A percentile compares a stretch with the other conserved stretches of the same genome.
phyloP scores from a whole-genome alignment of 2,113 vertebrate genomes.

The Epinephelus cyanopodus region DNA sequence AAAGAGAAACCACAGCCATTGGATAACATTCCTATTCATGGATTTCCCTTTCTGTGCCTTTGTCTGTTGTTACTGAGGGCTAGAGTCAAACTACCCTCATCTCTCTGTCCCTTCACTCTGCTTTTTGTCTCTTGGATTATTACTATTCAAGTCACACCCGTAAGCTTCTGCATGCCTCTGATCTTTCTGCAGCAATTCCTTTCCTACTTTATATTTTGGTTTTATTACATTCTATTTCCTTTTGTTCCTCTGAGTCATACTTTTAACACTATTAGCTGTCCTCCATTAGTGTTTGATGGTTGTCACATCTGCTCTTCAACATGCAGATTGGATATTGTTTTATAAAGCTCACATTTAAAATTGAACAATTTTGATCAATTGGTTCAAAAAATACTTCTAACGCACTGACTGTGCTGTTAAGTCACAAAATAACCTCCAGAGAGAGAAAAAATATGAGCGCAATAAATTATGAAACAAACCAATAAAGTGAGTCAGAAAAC shows the following conservation, averaged over 20 bases:
- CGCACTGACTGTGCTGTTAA: background rate
- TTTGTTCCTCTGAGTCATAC: constrained; percentile 25
- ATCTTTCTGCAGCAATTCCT: constrained; percentile 56
- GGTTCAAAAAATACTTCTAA: constrained; percentile 1
- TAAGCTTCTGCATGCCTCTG: constrained; percentile 62
- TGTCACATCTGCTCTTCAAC: background rate
- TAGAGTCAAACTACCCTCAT: constrained; percentile 27
- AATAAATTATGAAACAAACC: background rate
- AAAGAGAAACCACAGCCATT: constrained; percentile 29
- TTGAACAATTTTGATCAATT: background rate
- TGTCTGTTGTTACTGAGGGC: constrained; percentile 42
- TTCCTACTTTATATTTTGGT: constrained; percentile 10
- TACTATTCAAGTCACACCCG: constrained; percentile 66
- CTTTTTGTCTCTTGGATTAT: constrained; percentile 62
- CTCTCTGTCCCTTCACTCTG: constrained; percentile 34
- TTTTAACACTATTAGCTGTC: constrained; percentile 8
- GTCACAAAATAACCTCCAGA: background rate
- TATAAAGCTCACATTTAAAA: background rate
- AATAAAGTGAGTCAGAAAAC: background rate
- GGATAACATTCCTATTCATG: constrained; percentile 50
- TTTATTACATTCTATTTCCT: constrained; percentile 17
- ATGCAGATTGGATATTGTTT: background rate
- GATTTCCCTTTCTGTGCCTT: constrained; percentile 26
- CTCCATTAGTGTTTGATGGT: constrained; percentile 37
- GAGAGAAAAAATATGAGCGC: background rate